These are phyloP conservation scores for Pollenia amentaria DNA, from an alignment of 2,888 invertebrate species.

Conservation along the genomic window DNA sequence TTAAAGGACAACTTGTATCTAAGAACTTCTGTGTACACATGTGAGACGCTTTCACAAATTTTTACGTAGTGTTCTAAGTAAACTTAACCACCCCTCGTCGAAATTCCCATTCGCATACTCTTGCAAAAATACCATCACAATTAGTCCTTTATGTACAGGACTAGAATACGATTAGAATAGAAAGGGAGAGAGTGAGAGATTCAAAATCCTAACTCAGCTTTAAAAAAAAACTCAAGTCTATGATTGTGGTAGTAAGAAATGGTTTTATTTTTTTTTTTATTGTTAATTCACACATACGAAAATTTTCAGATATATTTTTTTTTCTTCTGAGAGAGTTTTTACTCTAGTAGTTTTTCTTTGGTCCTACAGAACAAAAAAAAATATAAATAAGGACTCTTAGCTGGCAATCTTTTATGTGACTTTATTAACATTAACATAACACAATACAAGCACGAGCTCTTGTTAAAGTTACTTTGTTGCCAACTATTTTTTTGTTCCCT, in stretches of 20 bases:
- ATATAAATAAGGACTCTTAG: constrained; percentile 5
- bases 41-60: not conserved
- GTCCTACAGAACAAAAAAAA: not conserved
- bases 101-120: not conserved
- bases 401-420: not conserved
- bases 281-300: not conserved
- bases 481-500: constrained; percentile 14
- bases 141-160: no score
- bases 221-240: no score
- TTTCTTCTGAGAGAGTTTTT: no score
- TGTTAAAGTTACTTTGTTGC: constrained; percentile 46
- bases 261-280: not conserved
- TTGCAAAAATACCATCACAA: no score
- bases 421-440: no score
- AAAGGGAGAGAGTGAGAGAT: no score
- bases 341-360: no score
- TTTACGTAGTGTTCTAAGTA: not conserved
- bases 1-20: not conserved
- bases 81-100: not conserved
- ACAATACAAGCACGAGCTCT: not conserved
- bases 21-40: no score
- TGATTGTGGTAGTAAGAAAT: not conserved
- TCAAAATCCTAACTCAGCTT: no score
- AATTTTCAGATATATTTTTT: no score
- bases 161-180: no score